Evolutionary conservation across 2,797 vertebrate genomes (phyloP).

Genomic region (Philypnodon macrostomus): DNA sequence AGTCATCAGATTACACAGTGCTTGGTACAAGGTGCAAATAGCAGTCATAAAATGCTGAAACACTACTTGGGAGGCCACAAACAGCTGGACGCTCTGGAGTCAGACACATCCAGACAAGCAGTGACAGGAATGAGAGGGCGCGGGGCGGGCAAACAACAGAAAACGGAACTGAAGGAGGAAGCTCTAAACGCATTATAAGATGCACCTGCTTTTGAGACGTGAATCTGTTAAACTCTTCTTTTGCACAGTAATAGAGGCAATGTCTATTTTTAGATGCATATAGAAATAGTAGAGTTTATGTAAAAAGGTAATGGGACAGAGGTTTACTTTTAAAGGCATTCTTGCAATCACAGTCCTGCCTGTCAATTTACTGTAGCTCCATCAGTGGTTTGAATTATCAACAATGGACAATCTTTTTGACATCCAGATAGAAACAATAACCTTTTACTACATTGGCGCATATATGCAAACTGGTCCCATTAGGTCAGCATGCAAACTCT

Average conservation of each 20-base stretch:
- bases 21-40: constrained; percentile 74
- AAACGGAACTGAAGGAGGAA: constrained; percentile 58
- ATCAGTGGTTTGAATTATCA: neutral
- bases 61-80: constrained; percentile 78
- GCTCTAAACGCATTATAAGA: constrained; percentile 49
- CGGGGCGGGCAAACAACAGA: constrained; percentile 23
- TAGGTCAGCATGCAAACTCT: constrained; percentile 9
- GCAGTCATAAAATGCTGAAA: constrained; percentile 77
- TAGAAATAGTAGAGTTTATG: no score
- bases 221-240: constrained; percentile 12
- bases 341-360: neutral
- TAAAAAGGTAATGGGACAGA: no score
- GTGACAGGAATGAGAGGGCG: constrained; percentile 53
- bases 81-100: constrained; percentile 76
- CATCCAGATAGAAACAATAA: neutral
- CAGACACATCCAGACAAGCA: constrained; percentile 74
- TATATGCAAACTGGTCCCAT: constrained; percentile 25
- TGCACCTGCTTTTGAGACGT: constrained; percentile 61
- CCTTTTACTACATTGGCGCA: constrained; percentile 3
- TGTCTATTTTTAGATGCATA: neutral
- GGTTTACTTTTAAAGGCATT: no score
- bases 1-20: constrained; percentile 78
- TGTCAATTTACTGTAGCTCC: neutral
- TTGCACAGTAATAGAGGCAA: constrained; percentile 1
- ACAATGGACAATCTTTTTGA: constrained; percentile 4